Percentiles rank a stretch among this genome's conserved stretches.
These are phyloP conservation scores for Pseudopipra pipra DNA, from an alignment of 2,113 vertebrate genomes.

Conservation along the genomic window DNA sequence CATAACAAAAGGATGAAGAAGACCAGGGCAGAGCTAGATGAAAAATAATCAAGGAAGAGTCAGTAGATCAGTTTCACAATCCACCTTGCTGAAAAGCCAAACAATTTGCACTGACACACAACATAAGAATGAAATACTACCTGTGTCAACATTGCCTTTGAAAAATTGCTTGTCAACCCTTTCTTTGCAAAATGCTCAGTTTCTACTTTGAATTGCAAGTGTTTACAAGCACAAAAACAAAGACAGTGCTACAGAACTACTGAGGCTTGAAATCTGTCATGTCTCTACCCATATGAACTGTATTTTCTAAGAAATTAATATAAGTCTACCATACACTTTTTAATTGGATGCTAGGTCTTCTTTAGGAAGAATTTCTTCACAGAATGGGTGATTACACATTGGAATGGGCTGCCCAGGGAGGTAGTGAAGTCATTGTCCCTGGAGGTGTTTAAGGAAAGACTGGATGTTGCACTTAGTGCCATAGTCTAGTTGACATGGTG, in stretches of 20 bases:
- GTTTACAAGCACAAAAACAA: not conserved
- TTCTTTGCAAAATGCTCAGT: not conserved
- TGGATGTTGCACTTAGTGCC: too few relatives aligned
- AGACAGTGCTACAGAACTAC: not conserved
- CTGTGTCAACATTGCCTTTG: not conserved
- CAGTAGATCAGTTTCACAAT: not conserved
- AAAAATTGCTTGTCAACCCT: not conserved
- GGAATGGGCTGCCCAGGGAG: not conserved
- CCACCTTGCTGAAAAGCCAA: not conserved
- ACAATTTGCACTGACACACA: not conserved
- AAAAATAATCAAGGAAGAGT: not conserved
- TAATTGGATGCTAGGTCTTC: not conserved
- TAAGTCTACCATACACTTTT: not conserved
- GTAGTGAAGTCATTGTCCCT: accelerated
- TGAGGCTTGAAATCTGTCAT: not conserved
- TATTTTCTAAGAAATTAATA: not conserved
- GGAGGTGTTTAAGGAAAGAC: not conserved
- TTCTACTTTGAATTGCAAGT: not conserved
- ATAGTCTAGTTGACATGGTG: not conserved
- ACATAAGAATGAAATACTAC: not conserved
- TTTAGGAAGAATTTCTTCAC: not conserved
- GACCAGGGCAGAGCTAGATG: not conserved
- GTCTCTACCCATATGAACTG: not conserved
- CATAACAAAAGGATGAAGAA: not conserved
- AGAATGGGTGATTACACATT: not conserved